phyloP scores from a whole-genome alignment of 1,140 invertebrate genomes.

The Leucophenga varia region DNA sequence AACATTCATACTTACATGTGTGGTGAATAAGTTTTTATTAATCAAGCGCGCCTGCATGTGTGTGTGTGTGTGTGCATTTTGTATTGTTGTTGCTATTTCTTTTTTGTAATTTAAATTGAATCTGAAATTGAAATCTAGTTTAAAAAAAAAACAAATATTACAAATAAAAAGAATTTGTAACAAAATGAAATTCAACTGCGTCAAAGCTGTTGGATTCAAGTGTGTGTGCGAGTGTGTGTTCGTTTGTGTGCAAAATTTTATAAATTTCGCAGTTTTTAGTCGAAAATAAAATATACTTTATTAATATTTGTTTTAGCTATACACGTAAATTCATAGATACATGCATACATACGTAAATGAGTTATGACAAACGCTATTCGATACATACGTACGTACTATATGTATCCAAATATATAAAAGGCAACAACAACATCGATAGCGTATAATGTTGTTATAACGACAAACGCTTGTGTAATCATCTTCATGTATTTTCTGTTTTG shows the following conservation, averaged over 20 bases:
- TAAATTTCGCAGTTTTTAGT: background rate
- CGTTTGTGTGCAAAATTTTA: background rate
- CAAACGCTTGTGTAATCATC: no score
- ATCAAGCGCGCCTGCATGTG: conserved; percentile 6
- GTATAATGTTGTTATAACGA: no score
- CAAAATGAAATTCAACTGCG: background rate
- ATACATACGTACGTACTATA: no score
- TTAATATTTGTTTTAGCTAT: no score
- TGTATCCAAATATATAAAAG: no score
- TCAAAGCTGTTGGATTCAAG: background rate
- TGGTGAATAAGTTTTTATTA: no score
- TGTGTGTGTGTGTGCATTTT: conserved; percentile 26
- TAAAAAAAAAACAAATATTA: background rate
- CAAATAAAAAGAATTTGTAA: background rate
- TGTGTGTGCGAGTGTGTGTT: background rate
- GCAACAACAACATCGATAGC: no score
- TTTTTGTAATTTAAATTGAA: conserved; percentile 41
- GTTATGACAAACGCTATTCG: no score
- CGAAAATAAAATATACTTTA: background rate
- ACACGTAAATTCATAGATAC: no score
- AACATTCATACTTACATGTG: no score
- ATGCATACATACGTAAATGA: no score
- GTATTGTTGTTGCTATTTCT: conserved; percentile 24
- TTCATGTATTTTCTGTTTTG: background rate
- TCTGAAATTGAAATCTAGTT: conserved; percentile 13